Evolutionary conservation across 2,888 invertebrate species (phyloP), one percentile per base, ranked within the genome.

Genomic region (Cryptus viduatorius): DNA sequence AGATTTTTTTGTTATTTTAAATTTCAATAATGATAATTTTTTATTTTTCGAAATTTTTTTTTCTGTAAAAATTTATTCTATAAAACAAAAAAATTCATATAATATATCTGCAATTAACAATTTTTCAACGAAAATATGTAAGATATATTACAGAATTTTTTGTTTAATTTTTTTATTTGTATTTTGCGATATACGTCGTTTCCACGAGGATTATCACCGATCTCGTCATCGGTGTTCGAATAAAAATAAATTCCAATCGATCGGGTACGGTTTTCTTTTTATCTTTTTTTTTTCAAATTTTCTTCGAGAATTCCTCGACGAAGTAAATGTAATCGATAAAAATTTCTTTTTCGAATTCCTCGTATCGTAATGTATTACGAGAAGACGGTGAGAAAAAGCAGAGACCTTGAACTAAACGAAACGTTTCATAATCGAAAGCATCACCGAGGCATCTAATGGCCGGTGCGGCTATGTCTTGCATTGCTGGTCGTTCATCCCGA

Each of bases 401-500:
- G 37, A 69, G 80, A 64, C 81, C 81, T 84, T 84, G 84, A 84
- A 79, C 48, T 68, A 75, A 81, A 78, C 16, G 69, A 75, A 44
- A 44, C 42, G 53, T 78, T 84, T 50, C 75, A 79, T 72, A 75
- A 82, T 79, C 75, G 75, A 76, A 82, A 82, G 84, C 75, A 69
- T 78, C 37, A 37, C 68, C 61, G 64, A 79, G 79, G 37, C 37
- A 76, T 71, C 71, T 79, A 76, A 79, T 71, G 67, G 56, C 65
- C 64, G 37, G 44, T 56, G 59, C 14, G n/a, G n/a, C 31, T 50
- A 44, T 31, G 48, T 59, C 50, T 79, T 29, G n/a, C 37, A 69
- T 37, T 56, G 29, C 78, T 76, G 82, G 84, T 82, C 82, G 79
- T 82, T 84, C 82, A 79, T 82, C 79, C 82, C 82, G 46, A 24